Percentiles rank a stretch among this genome's conserved stretches.
Evolutionary conservation across 2,888 invertebrate genomes (phyloP).

Genomic region (Pseudococcus jackbeardsleyi): DNA sequence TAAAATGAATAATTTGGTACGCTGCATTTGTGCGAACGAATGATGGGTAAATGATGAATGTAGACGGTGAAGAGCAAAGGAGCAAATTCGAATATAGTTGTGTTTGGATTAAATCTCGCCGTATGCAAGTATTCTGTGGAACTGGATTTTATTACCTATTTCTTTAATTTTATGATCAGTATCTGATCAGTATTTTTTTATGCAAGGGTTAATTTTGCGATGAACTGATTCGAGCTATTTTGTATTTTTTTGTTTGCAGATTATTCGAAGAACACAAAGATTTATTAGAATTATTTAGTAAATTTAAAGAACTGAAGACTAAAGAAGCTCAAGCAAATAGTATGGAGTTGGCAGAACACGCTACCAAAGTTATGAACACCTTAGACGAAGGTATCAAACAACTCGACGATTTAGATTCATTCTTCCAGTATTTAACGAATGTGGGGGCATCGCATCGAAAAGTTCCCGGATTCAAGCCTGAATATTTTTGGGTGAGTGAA

Average conservation of each 20-base stretch:
- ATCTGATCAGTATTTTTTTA: not conserved
- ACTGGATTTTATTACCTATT: not conserved
- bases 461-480: slow-evolving; percentile 87
- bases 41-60: slow-evolving; percentile 8
- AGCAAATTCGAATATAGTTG: not conserved
- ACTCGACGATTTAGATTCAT: slow-evolving; percentile 86
- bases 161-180: not conserved
- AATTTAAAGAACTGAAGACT: slow-evolving; percentile 83
- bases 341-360: slow-evolving; percentile 87
- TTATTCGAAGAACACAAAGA: slow-evolving; percentile 89
- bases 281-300: slow-evolving; percentile 83
- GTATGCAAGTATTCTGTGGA: not conserved
- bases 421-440: slow-evolving; percentile 85
- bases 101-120: not conserved
- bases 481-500: slow-evolving; percentile 87
- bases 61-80: not conserved
- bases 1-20: not conserved
- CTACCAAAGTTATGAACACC: slow-evolving; percentile 89
- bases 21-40: not conserved
- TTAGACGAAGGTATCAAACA: slow-evolving; percentile 90
- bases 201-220: not conserved
- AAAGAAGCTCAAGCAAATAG: slow-evolving; percentile 85
- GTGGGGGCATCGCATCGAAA: slow-evolving; percentile 86
- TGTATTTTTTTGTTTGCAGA: slow-evolving; percentile 73
- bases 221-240: not conserved